phyloP scores from a whole-genome alignment of 2,113 vertebrate species.

The Loxodonta africana region DNA sequence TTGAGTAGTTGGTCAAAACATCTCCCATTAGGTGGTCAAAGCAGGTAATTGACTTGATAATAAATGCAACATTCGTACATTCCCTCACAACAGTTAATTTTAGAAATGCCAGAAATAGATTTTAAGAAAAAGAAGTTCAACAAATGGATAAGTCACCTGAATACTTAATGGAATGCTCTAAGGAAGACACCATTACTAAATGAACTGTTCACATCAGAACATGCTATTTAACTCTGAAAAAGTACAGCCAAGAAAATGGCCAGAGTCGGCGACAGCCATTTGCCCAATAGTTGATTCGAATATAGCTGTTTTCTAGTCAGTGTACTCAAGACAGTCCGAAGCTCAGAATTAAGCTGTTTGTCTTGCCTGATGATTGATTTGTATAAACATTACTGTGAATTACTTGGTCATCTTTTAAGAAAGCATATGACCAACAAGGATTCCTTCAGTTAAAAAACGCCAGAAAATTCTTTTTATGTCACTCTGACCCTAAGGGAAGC shows the following conservation, averaged over 20 bases:
- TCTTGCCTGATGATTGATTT: not conserved
- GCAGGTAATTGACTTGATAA: not conserved
- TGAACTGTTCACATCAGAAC: not conserved
- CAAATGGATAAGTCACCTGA: not conserved
- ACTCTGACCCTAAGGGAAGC: not conserved
- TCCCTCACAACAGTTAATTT: not conserved
- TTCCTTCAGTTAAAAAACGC: not conserved
- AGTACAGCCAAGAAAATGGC: not conserved
- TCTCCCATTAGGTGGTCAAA: not conserved
- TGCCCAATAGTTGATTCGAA: not conserved
- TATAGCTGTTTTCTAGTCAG: not conserved
- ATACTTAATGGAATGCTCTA: not conserved
- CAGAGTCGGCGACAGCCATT: not conserved
- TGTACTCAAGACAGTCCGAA: not conserved
- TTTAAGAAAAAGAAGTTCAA: not conserved
- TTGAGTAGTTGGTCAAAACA: not conserved
- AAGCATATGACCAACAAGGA: not conserved
- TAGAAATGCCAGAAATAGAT: not conserved
- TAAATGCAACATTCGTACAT: not conserved
- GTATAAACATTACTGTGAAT: not conserved
- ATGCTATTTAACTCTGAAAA: not conserved
- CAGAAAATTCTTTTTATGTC: conserved; percentile 16
- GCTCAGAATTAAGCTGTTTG: conserved; percentile 23
- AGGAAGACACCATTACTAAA: not conserved
- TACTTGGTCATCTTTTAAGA: not conserved